Evolutionary conservation across 2,888 invertebrate genomes (phyloP), one percentile per base, ranked within the genome.

Genomic region (Caenorhabditis becei): DNA sequence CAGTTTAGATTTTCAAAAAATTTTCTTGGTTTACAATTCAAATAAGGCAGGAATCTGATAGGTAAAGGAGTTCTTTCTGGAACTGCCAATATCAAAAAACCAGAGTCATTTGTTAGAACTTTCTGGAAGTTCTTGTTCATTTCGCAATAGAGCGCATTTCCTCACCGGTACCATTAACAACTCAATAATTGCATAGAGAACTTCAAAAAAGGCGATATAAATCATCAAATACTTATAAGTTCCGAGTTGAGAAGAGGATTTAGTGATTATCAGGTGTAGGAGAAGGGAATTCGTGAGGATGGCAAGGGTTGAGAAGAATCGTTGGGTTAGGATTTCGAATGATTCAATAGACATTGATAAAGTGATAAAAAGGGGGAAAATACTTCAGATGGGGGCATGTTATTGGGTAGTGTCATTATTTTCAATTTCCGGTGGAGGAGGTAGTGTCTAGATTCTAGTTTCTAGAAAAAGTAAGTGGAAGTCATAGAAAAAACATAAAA

Each of bases 171-270:
- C 44, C 2, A 63, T 63, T 2, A 72, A 28, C 28, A 49, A 14
- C n/a, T 72, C 72, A 0, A 65, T 14, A 10, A 63, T 10, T 0
- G 72, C 62, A 26, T 63, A 72, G 0, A 63, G 14, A 4, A 65
- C 20, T 35, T 72, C 72, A 26, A 72, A 72, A 10, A 72, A 7
- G 4, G 63, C 53, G 10, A 72, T 72, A n/a, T 44, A 63, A 16
- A 72, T 56, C 72, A 72, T 72, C 35, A 72, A 16, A 65, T 63
- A 65, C 35, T 63, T 63, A 26, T 72, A 72, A 7, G 32, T 32
- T 20, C 72, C 72, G 35, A 74, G 26, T 11, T 62, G 28, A 18
- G 51, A 53, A 5, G 62, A 61, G 3, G 71, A 71, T 20, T 62
- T 51, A 18, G 16, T 49, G 20, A 54, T 20, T 4, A 71, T 62